Percentiles rank a stretch among this genome's conserved stretches.
phyloP scores from a whole-genome alignment of 2,797 vertebrate species.

The Pygocentrus nattereri region DNA sequence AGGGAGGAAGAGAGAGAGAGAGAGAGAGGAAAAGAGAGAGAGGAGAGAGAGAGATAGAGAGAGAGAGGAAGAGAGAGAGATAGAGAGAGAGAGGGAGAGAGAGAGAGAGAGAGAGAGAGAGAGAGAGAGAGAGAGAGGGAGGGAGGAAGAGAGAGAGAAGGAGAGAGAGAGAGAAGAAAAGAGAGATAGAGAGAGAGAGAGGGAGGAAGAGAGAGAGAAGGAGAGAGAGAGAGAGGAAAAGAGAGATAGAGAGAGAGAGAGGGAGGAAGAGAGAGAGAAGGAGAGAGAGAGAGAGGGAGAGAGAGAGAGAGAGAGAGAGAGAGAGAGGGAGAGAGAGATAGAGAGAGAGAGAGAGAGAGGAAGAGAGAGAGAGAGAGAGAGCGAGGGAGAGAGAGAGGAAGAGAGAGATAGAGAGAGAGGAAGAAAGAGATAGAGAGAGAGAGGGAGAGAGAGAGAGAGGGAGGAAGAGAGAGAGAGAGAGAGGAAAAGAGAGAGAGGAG shows the following conservation, averaged over 20 bases:
- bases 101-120: neutral
- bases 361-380: no score
- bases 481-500: neutral
- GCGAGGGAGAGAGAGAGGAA: neutral
- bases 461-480: neutral
- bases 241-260: neutral
- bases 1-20: neutral
- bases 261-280: no score
- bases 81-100: conserved; percentile 19
- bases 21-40: neutral
- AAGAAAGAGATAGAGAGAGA: neutral
- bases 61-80: conserved; percentile 7
- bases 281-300: no score
- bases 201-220: neutral
- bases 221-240: neutral
- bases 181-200: neutral
- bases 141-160: neutral
- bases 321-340: no score
- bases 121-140: no score
- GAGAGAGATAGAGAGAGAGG: conserved; percentile 9
- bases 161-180: neutral
- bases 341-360: neutral
- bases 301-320: neutral
- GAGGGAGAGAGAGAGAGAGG: neutral
- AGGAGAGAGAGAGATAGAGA: conserved; percentile 7